Percentiles rank a stretch among this genome's conserved stretches.
Evolutionary conservation across 2,888 invertebrate genomes (phyloP).

Genomic region (Eupeodes luniger): DNA sequence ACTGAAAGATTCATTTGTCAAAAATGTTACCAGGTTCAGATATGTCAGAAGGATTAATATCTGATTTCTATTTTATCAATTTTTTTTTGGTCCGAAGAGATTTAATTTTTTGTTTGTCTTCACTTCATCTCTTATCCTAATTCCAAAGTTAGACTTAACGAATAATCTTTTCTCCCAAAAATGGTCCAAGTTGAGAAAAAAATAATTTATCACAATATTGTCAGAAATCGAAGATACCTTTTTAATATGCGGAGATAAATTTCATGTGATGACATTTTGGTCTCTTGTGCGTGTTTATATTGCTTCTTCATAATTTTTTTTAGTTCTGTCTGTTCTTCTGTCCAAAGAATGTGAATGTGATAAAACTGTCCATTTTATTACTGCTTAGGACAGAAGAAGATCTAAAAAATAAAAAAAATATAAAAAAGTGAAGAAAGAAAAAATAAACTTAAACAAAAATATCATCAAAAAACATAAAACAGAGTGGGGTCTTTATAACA

Average conservation of each 20-base stretch:
- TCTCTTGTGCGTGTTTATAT: constrained; percentile 69
- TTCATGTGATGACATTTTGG: constrained; percentile 75
- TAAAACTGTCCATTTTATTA: constrained; percentile 74
- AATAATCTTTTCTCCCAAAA: constrained; percentile 31
- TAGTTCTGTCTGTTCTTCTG: constrained; percentile 10
- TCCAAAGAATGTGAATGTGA: constrained; percentile 71
- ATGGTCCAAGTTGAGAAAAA: constrained; percentile 30
- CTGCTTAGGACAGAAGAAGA: constrained; percentile 67
- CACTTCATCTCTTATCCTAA: constrained; percentile 22
- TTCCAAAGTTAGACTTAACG: constrained; percentile 43
- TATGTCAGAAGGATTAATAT: constrained; percentile 65
- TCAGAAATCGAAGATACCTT: constrained; percentile 77
- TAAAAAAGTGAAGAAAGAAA: constrained; percentile 32
- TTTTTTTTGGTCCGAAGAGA: neutral
- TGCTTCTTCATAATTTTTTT: constrained; percentile 30
- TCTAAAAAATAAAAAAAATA: constrained; percentile 13
- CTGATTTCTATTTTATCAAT: constrained; percentile 59
- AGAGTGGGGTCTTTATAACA: constrained; percentile 75
- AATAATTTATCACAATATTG: constrained; percentile 76
- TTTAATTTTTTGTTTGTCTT: constrained; percentile 6
- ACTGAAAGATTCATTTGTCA: constrained; percentile 66
- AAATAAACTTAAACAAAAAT: constrained; percentile 12
- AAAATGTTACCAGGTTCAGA: constrained; percentile 61
- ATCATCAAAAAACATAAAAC: constrained; percentile 63
- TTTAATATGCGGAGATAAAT: constrained; percentile 68